phyloP scores from a whole-genome alignment of 2,797 vertebrate species.

The Kryptolebias ocellatus region DNA sequence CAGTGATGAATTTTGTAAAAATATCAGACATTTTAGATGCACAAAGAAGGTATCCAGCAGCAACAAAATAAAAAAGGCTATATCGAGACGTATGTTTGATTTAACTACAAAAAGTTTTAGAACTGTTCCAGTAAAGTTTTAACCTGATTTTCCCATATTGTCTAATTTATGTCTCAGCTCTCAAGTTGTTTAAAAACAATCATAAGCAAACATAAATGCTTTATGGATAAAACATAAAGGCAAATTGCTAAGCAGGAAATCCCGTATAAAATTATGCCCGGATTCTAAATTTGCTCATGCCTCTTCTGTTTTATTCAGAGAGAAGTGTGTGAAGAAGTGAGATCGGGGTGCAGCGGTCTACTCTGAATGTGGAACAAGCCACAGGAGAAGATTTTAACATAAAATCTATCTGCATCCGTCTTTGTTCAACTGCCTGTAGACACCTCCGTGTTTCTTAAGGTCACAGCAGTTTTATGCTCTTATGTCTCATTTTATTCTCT shows the following conservation, averaged over 20 bases:
- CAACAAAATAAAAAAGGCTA: too few relatives aligned
- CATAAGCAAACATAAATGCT: not conserved
- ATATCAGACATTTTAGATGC: too few relatives aligned
- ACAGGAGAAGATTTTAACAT: constrained; percentile 1
- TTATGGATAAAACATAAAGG: not conserved
- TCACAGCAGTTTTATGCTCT: constrained; percentile 6
- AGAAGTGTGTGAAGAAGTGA: not conserved
- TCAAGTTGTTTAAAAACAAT: not conserved
- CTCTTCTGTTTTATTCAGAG: not conserved
- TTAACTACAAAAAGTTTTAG: not conserved
- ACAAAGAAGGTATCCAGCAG: too few relatives aligned
- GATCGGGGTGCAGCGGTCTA: not conserved
- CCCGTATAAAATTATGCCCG: not conserved
- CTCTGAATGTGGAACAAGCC: constrained; percentile 2
- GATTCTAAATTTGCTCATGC: not conserved
- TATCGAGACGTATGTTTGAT: too few relatives aligned
- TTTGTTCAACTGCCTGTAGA: constrained; percentile 12
- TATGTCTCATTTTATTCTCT: constrained; percentile 6
- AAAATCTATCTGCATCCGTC: not conserved
- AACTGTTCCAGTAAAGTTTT: not conserved
- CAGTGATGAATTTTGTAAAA: too few relatives aligned
- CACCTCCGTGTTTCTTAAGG: constrained; percentile 21
- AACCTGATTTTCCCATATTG: not conserved
- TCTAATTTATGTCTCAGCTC: not conserved
- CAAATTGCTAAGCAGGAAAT: not conserved